phyloP scores from a whole-genome alignment of 2,797 vertebrate genomes.

The Pitangus sulphuratus region DNA sequence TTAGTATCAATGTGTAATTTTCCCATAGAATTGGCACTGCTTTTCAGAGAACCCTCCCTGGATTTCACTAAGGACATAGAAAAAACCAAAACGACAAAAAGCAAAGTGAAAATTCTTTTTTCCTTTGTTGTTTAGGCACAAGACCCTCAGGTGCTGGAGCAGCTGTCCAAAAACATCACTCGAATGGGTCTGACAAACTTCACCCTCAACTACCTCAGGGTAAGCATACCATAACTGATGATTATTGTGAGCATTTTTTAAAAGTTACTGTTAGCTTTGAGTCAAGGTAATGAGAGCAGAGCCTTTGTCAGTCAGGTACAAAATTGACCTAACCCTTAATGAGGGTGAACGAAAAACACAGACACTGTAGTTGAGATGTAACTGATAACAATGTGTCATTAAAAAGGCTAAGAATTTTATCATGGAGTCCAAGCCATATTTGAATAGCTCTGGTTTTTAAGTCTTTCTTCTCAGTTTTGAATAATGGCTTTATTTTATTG shows the following conservation, averaged over 20 bases:
- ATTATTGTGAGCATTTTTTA: constrained; percentile 31
- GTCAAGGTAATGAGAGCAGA: constrained; percentile 22
- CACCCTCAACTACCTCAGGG: constrained; percentile 99
- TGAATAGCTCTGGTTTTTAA: not conserved
- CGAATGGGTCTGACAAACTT: constrained; percentile 99
- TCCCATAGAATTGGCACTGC: not conserved
- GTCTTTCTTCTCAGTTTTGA: not conserved
- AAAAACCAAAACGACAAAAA: constrained; percentile 7
- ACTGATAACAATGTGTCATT: not conserved
- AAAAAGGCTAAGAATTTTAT: not conserved
- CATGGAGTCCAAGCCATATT: not conserved
- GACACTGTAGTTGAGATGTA: not conserved
- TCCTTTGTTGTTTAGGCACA: constrained; percentile 85
- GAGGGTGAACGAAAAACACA: not conserved
- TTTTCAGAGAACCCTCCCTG: not conserved
- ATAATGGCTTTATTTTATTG: constrained; percentile 3
- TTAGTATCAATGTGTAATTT: not conserved
- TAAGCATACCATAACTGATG: constrained; percentile 74
- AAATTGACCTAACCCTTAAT: not conserved
- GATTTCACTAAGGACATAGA: not conserved
- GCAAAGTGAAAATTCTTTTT: constrained; percentile 39
- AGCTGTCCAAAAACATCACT: constrained; percentile 99
- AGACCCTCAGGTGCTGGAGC: constrained; percentile 99
- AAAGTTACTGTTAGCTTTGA: constrained; percentile 38
- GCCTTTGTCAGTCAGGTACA: not conserved